Evolutionary conservation across 1,140 invertebrate genomes (phyloP).

Genomic region (Philaenus spumarius): DNA sequence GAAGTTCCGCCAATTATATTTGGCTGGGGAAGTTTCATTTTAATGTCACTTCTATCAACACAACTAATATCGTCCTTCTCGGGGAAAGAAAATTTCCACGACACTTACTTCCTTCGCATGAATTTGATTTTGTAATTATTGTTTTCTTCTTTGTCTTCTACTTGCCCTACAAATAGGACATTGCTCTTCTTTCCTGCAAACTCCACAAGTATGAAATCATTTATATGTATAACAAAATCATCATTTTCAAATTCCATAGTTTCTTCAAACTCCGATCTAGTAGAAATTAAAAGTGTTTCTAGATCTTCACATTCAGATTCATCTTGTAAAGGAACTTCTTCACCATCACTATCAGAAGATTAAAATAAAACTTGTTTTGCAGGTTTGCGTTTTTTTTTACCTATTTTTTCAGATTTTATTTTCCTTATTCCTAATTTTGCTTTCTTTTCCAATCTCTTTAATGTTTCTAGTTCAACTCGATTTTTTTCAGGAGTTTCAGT

Average conservation of each 20-base stretch:
- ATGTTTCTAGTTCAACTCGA: neutral
- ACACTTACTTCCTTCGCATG: neutral
- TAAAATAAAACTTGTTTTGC: too few relatives aligned
- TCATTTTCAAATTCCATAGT: too few relatives aligned
- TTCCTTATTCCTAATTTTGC: neutral
- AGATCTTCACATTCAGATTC: too few relatives aligned
- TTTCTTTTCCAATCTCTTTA: neutral
- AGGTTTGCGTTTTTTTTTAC: neutral
- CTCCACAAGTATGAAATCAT: too few relatives aligned
- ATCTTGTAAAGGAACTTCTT: too few relatives aligned
- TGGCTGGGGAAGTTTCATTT: neutral
- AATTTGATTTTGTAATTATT: neutral
- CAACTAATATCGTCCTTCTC: neutral
- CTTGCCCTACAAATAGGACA: neutral
- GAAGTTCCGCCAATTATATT: neutral
- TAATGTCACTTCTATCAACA: neutral
- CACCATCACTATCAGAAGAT: too few relatives aligned
- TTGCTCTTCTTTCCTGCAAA: neutral
- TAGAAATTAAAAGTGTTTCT: too few relatives aligned
- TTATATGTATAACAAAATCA: neutral
- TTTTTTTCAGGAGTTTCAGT: constrained; percentile 1
- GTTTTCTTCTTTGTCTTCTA: neutral
- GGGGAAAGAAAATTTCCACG: neutral
- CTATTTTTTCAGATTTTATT: too few relatives aligned
- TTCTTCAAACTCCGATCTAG: too few relatives aligned